These are phyloP conservation scores for Archegozetes longisetosus DNA, from an alignment of 1,140 invertebrate species.

Conservation along the genomic window DNA sequence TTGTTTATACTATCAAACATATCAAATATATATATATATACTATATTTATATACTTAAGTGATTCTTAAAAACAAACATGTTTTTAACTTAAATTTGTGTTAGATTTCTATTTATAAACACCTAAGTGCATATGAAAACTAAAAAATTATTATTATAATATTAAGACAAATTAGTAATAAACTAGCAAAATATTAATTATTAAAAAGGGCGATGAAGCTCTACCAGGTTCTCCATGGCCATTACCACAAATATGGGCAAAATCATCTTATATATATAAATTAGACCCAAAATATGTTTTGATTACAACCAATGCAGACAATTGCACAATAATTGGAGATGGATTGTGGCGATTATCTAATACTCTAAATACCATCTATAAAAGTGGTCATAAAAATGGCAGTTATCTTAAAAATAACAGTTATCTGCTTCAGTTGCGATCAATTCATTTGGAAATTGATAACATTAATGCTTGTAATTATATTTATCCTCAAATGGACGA, in stretches of 20 bases:
- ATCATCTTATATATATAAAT: neutral
- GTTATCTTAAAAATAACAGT: neutral
- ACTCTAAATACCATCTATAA: neutral
- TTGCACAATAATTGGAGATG: conserved; percentile 41
- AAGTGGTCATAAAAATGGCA: neutral
- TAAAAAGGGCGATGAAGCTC: neutral
- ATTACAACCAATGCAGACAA: conserved; percentile 4
- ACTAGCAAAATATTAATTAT: no score
- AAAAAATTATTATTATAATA: neutral
- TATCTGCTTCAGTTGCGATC: neutral
- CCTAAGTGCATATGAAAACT: no score
- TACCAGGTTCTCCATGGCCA: neutral
- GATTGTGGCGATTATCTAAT: conserved; percentile 26
- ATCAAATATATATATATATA: neutral
- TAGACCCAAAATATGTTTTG: neutral
- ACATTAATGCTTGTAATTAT: neutral
- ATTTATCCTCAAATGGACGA: conserved; percentile 11
- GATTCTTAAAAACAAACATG: no score
- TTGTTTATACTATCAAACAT: neutral
- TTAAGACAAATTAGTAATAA: no score
- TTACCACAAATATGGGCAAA: neutral
- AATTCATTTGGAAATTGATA: neutral
- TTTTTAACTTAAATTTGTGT: no score
- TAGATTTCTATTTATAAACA: no score
- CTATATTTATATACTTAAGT: no score